Base-by-base conservation (phyloP, 2,797 vertebrate genomes). In the Pygocentrus nattereri region DNA sequence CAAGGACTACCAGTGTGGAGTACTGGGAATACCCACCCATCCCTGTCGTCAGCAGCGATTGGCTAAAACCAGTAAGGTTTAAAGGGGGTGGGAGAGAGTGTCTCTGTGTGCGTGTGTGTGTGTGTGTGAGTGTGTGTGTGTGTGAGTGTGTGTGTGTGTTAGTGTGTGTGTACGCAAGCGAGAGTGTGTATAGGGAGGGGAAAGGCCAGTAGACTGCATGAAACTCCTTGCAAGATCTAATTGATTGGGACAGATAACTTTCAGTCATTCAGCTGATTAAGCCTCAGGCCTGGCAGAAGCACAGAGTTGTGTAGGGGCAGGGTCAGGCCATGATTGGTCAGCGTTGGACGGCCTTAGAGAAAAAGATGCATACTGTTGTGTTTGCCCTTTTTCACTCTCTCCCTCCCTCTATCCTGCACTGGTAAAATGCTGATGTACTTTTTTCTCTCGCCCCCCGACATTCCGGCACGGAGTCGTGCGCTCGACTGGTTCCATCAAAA, bases 191-290 rank as follows among this genome's bases (percentile, higher is more conserved):
- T 25, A 8, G 47, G 58, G 41, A 44, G 47, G 31, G 31, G n/a
- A 62, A 44, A 65, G 23, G 49, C n/a, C 8, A 13, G 76, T 56
- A 34, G 62, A 68, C 23, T 56, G 49, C 69, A 41, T 8, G 75
- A 58, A 27, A 58, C 38, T 81, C 67, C 76, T 88, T 61, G 78
- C 81, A 78, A 78, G 89, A 83, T 75, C 79, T 92, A 92, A 93
- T 92, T 88, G 90, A 92, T 84, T 86, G 87, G 88, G 91, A 94
- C 93, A 92, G 91, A 90, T 91, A 90, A 92, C 90, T 92, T 92
- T 87, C 86, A 92, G 90, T 90, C 89, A 91, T 93, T 92, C 89
- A 92, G 92, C 90, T 92, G 91, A 93, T 92, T 89, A 92, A 89
- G 92, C 90, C 88, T 87, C 88, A 88, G 87, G 84, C 87, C 91